These are phyloP conservation scores for Fopius arisanus DNA, from an alignment of 1,140 invertebrate genomes.

Conservation along the genomic window DNA sequence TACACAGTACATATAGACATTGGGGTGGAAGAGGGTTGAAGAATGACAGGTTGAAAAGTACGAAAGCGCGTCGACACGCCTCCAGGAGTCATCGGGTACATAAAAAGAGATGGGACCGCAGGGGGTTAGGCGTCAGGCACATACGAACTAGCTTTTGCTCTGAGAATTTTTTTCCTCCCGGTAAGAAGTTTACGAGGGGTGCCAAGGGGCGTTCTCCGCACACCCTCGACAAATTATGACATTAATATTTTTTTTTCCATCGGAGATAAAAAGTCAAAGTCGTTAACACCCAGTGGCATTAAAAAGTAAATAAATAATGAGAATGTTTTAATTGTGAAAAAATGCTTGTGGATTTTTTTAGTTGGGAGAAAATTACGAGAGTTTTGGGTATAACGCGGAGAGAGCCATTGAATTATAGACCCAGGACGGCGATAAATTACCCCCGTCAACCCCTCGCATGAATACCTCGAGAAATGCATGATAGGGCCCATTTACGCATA, in stretches of 20 bases:
- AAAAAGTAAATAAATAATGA: background rate
- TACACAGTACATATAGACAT: background rate
- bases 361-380: constrained; percentile 20
- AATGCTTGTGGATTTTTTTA: background rate
- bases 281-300: background rate
- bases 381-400: background rate
- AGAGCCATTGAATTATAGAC: constrained; percentile 31
- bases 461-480: constrained; percentile 45
- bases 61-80: constrained; percentile 46
- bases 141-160: background rate
- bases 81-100: constrained; percentile 45
- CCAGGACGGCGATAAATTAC: constrained; percentile 44
- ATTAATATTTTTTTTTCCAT: constrained; percentile 39
- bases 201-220: constrained; percentile 30
- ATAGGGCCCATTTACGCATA: constrained; percentile 48
- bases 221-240: constrained; percentile 41
- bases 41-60: constrained; percentile 21
- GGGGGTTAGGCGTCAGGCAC: constrained; percentile 26
- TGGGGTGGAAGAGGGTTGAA: background rate
- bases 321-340: background rate
- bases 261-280: background rate
- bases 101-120: constrained; percentile 43
- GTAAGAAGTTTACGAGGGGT: constrained; percentile 22
- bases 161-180: background rate
- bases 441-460: constrained; percentile 35